Evolutionary conservation across 2,888 invertebrate species (phyloP), one percentile per base, ranked within the genome.

Genomic region (Syritta pipiens): DNA sequence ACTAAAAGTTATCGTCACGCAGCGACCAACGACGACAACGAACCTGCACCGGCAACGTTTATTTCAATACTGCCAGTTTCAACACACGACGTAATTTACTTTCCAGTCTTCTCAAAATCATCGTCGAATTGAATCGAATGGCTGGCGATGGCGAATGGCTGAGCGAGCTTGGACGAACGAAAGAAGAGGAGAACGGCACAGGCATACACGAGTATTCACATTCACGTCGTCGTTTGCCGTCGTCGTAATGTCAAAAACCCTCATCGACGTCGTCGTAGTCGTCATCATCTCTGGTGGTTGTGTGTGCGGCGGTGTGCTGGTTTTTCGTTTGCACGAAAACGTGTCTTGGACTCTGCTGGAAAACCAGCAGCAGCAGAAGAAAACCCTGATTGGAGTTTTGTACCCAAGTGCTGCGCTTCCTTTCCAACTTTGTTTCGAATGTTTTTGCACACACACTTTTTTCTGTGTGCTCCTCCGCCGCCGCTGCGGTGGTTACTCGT

Each of bases 11-110:
- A n/a, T n/a, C n/a, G n/a, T n/a, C n/a, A n/a, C 75, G 59, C 68
- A 74, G 37, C 57, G 82, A 82, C 81, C 49, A 60, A 72, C 53
- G 62, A 71, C 65, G 65, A 67, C 37, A 40, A 49, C 24, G 57
- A 81, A 85, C 85, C 84, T 85, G 82, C 86, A 83, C 81, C 81
- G 82, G 44, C 82, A 81, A 86, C 86, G 83, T 82, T 84, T 83
- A 84, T 86, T 86, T 87, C 86, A 87, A 86, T 86, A 86, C 85
- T 87, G 85, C 79, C 84, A 63, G 81, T 82, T 76, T 82, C 81
- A 77, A 81, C 74, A 55, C 51, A 59, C 55, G 48, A 9, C 26
- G 26, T 14, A 35, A 51, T 62, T 68, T 68, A 51, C 46, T 62
- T 71, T 71, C 62, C 62, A 60, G 60, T 71, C 53, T 62, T 62